Conservation (phyloP, 2,113 vertebrate genomes). For the Diadophis punctatus region DNA sequence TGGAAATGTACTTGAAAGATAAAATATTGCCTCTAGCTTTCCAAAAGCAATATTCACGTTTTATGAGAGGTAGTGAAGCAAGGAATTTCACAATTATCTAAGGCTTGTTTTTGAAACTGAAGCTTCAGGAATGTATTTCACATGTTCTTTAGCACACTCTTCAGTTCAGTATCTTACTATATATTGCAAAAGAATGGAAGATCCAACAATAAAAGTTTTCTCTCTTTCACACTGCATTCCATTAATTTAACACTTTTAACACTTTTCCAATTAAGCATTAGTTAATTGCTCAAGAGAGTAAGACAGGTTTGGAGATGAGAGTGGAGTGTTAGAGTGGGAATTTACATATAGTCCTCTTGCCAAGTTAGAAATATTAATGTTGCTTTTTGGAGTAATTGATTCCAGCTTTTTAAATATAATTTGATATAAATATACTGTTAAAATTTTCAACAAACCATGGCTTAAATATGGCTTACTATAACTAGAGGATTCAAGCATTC, state of each 20-base stretch:
- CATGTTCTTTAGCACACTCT: slow-evolving; percentile 2
- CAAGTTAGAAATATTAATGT: background rate
- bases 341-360: background rate
- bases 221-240: background rate
- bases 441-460: background rate
- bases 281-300: slow-evolving; percentile 2
- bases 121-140: background rate
- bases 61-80: slow-evolving; percentile 10
- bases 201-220: background rate
- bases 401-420: background rate
- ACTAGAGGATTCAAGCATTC: background rate
- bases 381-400: background rate
- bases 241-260: background rate
- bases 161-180: background rate
- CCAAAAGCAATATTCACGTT: slow-evolving; percentile 1
- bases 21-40: slow-evolving; percentile 4
- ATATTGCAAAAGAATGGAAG: background rate
- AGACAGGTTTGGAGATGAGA: background rate
- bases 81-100: slow-evolving; percentile 3
- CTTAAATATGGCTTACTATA: background rate
- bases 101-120: background rate
- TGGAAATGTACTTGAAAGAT: slow-evolving; percentile 4
- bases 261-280: background rate
- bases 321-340: background rate
- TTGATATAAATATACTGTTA: background rate